Percentiles rank a stretch among this genome's conserved stretches.
Evolutionary conservation across 2,113 vertebrate genomes (phyloP).

Genomic region (Talpa occidentalis): DNA sequence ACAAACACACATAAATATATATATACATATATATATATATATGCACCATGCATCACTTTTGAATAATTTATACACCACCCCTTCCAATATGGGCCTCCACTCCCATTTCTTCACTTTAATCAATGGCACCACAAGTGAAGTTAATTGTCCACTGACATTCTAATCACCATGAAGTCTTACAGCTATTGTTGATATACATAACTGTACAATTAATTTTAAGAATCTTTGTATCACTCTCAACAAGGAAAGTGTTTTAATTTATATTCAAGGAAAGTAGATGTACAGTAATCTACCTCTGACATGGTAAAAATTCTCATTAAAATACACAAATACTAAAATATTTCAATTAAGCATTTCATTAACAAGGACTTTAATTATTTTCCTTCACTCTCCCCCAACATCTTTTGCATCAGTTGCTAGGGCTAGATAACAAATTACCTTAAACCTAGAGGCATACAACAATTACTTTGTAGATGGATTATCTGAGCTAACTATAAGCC

Average conservation of each 20-base stretch:
- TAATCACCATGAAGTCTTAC: slow-evolving; percentile 36
- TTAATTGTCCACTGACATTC: slow-evolving; percentile 23
- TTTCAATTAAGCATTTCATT: slow-evolving; percentile 34
- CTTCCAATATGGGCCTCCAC: not conserved
- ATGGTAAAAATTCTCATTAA: slow-evolving; percentile 31
- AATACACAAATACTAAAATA: not conserved
- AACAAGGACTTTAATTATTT: slow-evolving; percentile 11
- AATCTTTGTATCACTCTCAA: slow-evolving; percentile 23
- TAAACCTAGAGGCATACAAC: not conserved
- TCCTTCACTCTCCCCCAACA: not conserved
- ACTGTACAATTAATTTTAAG: slow-evolving; percentile 27
- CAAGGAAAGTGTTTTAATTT: slow-evolving; percentile 20
- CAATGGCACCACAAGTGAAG: not conserved
- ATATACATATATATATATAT: not conserved
- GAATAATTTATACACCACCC: not conserved
- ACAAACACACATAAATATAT: too few species aligned
- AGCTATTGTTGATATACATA: slow-evolving; percentile 41
- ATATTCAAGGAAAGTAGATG: not conserved
- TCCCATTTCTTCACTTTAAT: slow-evolving; percentile 34
- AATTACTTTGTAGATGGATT: not conserved
- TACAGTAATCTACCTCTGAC: not conserved
- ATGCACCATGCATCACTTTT: not conserved
- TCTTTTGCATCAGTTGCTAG: not conserved
- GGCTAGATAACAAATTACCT: not conserved
- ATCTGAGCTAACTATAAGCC: not conserved